Base-by-base conservation (phyloP, 2,888 invertebrate species). In the Danaus chrysippus region DNA sequence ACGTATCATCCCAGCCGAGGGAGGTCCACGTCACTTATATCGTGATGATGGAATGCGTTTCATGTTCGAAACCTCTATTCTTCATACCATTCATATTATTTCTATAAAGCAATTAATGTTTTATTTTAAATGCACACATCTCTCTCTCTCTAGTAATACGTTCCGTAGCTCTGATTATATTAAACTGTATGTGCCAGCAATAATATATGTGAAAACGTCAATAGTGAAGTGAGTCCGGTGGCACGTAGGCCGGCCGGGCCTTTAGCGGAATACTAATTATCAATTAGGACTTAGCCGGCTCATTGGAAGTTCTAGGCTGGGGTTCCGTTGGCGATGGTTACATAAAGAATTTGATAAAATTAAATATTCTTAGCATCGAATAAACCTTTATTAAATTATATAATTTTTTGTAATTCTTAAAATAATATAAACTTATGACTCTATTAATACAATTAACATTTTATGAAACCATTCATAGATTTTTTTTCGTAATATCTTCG, bases 301-400 rank as follows among this genome's bases (percentile, higher is more conserved):
- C 43, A 86, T 76, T 17, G 17, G 49, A 17, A 64, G 13, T 68
- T 71, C 62, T 49, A 66, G 63, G 63, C 66, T 60, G 58, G 56
- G 64, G 71, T 68, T 63, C 68, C 67, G 71, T 76, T 73, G 73
- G 71, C 23, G 61, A 59, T 58, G 52, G 8, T 34, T 34, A 34
- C 23, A 34, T 34, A 34, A 6, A 34, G 6, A 34, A 23, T 23
- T 1, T 23, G 23, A 3, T 23, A 23, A 23, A 23, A 23, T 23
- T 23, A 23, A 23, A 23, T 23, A 3, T 23, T 23, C 23, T 23
- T 23, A 5, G 2, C 5, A 23, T 23, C 5, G 5, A 23, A 23
- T 23, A 23, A 3, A 23, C 23, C 2, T 23, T 23, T 23, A 23
- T 1, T 1, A 23, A 23, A 23, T 23, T 23, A 23, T 23, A 23